These are phyloP conservation scores for Rhyacichthys aspro DNA, from an alignment of 2,797 vertebrate genomes.

Conservation along the genomic window DNA sequence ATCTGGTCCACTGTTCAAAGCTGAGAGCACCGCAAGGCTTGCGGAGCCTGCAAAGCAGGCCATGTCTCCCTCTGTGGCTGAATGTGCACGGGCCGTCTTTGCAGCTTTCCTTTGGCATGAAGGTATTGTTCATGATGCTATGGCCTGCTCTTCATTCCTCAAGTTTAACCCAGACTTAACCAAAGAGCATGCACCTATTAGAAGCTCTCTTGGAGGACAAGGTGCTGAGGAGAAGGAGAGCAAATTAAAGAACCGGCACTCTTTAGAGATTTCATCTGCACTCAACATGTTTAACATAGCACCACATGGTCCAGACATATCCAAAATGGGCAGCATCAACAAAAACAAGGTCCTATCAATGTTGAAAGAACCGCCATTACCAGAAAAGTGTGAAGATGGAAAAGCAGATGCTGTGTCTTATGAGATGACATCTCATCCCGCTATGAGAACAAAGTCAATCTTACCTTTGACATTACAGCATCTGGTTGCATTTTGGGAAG, in stretches of 20 bases:
- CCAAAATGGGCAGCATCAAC: constrained; percentile 99
- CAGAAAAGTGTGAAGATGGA: constrained; percentile 96
- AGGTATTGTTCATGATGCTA: constrained; percentile 98
- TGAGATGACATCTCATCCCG: constrained; percentile 85
- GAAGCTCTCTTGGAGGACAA: constrained; percentile 89
- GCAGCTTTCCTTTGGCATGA: constrained; percentile 98
- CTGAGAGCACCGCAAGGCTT: constrained; percentile 82
- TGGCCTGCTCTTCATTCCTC: constrained; percentile 99
- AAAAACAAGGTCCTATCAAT: constrained; percentile 99
- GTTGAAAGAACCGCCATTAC: constrained; percentile 96
- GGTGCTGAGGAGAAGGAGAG: constrained; percentile 93
- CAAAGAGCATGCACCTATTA: constrained; percentile 96
- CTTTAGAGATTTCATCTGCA: constrained; percentile 97
- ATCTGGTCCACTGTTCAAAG: constrained; percentile 92
- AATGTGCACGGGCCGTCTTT: constrained; percentile 95
- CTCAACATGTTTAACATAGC: constrained; percentile 98
- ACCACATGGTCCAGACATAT: constrained; percentile 97
- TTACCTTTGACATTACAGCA: constrained; percentile 96
- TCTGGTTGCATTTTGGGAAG: constrained; percentile 98
- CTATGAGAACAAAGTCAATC: constrained; percentile 90
- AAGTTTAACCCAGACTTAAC: constrained; percentile 98
- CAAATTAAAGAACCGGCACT: constrained; percentile 98
- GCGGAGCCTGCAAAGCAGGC: constrained; percentile 96
- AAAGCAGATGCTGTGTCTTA: constrained; percentile 86
- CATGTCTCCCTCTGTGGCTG: constrained; percentile 97